Evolutionary conservation across 1,140 invertebrate species (phyloP), one percentile per base, ranked within the genome.

Genomic region (Aphaenogaster ashmeadi): DNA sequence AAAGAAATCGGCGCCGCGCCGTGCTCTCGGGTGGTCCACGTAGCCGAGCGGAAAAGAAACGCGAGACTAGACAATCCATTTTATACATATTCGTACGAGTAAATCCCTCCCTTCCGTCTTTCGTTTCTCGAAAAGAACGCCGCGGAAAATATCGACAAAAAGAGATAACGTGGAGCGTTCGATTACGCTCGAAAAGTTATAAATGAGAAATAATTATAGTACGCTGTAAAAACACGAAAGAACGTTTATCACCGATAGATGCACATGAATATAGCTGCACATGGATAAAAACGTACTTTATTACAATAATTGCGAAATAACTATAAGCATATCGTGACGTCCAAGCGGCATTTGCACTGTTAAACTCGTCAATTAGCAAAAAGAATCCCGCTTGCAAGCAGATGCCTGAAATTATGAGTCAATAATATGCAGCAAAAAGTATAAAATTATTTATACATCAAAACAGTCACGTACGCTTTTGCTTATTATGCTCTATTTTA

Each of bases 21-120:
- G 90, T 77, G 88, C 84, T 89, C 90, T 93, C 89, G 93, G 93
- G 93, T 93, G 93, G 93, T 93, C 93, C 89, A 21, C 62, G 41
- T 67, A 27, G 58, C n/a, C 84, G 77, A 41, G 62, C 36, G 44
- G 21, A 44, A 83, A 8, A 58, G 52, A 74, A 21, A 56, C 2
- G 79, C 79, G 64, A 56, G 47, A 54, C n/a, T 54, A 69, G 64
- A 80, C 38, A 50, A 83, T 58, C 41, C 67, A 74, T 74, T 74
- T 36, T 41, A 7, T 56, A 47, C 13, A 69, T 27, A 27, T 58
- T 47, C 8, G 62, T 54, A 67, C 21, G n/a, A 56, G 56, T 52
- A 52, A 54, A 38, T 36, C 8, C 9, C n/a, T 27, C 13, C 0
- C 27, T 21, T 36, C 15, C 38, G 9, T 15, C 27, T 81, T 21